Base-by-base conservation (phyloP, 2,113 vertebrate species). In the Peucedramus taeniatus region DNA sequence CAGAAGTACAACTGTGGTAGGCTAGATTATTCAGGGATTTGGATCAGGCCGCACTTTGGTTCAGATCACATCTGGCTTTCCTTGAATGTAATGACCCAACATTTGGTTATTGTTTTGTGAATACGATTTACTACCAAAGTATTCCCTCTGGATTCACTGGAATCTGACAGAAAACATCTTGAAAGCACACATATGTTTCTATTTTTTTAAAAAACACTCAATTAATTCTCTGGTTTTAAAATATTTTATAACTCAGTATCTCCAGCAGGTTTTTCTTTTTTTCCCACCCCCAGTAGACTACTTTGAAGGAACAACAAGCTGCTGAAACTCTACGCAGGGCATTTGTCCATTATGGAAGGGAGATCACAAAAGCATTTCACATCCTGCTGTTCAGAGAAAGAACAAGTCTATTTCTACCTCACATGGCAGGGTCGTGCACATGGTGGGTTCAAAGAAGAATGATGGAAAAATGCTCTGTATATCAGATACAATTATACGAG, bases 321-420 rank as follows among this genome's bases (percentile, higher is more conserved):
- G 77, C 71, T 87, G 89, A 94, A 95, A 84, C 37, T 57, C 54
- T 76, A 40, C 0, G 0, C 40, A 40, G 83, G 69, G 61, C 69
- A 50, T 68, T 95, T 79, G 89, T 93, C 93, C 26, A 4, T 87
- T 91, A 91, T 2, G 61, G 83, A 86, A 95, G 83, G 63, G 39
- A 93, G 91, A 94, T 92, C 89, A 82, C 51, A 89, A 60, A 88
- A 92, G 66, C 63, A 70, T 88, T 96, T 93, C 92, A 54, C 40
- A 74, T 70, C 88, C 94, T 9, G 45, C 94, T 95, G 90, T 76
- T 92, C 75, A 24, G 59, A 83, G 54, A 57, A 83, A 77, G 82
- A 95, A 65, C 54, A 92, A 90, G 71, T 33, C 60, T 91, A 49
- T 90, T 85, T 92, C 91, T 93, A 21, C 61, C 68, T 91, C 70